phyloP scores from a whole-genome alignment of 2,888 invertebrate genomes.

The Caenorhabditis imperialis region DNA sequence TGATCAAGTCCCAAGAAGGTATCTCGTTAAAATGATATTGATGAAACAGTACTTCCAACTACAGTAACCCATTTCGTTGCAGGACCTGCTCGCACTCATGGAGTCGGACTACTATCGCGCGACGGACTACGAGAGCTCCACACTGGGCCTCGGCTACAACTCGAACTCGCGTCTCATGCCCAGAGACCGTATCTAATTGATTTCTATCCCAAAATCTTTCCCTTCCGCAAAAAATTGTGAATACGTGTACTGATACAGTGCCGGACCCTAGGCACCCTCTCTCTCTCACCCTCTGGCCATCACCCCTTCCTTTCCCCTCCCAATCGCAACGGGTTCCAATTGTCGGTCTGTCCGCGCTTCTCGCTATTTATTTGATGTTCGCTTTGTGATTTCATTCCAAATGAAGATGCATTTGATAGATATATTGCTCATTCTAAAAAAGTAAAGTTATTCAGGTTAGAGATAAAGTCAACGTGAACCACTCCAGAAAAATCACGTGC shows the following conservation, averaged over 20 bases:
- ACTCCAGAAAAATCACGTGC: too few species aligned
- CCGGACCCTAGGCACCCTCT: constrained; percentile 1
- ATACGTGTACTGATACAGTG: neutral
- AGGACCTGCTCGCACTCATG: constrained; percentile 68
- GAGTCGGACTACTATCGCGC: constrained; percentile 59
- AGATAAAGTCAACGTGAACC: too few species aligned
- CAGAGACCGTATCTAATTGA: constrained; percentile 41
- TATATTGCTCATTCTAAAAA: too few species aligned
- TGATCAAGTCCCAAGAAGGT: neutral
- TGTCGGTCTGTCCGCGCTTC: constrained; percentile 5
- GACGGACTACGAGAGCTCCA: constrained; percentile 67
- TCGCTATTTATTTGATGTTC: too few species aligned
- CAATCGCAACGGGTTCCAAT: neutral
- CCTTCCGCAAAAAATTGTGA: constrained; percentile 4
- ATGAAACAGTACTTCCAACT: constrained; percentile 4
- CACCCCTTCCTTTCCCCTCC: constrained; percentile 1
- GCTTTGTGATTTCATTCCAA: too few species aligned
- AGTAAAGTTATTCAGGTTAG: too few species aligned
- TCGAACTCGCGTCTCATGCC: constrained; percentile 65
- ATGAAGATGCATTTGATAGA: too few species aligned
- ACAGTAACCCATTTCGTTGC: constrained; percentile 1
- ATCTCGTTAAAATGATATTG: neutral
- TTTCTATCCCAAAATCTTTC: neutral
- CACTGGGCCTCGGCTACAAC: constrained; percentile 68
- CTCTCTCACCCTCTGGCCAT: constrained; percentile 8